These are phyloP conservation scores for Saimiri boliviensis DNA, from an alignment of 2,113 vertebrate species.

Conservation along the genomic window DNA sequence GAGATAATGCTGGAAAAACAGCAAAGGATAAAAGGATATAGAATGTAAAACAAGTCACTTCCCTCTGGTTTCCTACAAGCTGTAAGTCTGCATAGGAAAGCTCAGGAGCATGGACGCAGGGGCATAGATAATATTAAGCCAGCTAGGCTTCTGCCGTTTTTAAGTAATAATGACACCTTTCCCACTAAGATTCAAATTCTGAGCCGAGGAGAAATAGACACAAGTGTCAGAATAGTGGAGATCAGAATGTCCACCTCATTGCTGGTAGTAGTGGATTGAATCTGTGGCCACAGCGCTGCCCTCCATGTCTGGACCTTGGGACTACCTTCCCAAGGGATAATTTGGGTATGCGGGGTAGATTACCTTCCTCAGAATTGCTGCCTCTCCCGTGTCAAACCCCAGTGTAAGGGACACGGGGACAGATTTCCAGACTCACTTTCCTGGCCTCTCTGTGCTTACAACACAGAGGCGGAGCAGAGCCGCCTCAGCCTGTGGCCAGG, in stretches of 20 bases:
- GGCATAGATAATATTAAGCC: background rate
- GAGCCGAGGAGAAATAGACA: background rate
- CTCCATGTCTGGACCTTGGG: background rate
- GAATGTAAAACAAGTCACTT: background rate
- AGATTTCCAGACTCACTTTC: background rate
- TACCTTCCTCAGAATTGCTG: background rate
- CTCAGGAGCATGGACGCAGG: background rate
- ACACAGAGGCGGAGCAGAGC: background rate
- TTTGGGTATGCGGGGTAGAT: background rate
- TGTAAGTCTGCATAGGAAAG: background rate
- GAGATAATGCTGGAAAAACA: background rate
- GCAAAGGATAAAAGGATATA: background rate
- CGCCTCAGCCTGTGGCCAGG: background rate
- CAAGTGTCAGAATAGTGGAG: rapidly evolving
- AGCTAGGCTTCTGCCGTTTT: background rate
- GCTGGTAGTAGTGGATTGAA: background rate
- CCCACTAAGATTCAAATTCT: background rate
- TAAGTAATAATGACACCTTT: background rate
- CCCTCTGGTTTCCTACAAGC: background rate
- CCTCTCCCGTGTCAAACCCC: background rate
- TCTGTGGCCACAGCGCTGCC: background rate
- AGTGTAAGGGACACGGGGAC: background rate
- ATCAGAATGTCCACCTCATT: background rate
- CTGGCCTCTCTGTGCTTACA: background rate
- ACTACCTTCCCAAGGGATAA: background rate